Evolutionary conservation across 2,113 vertebrate species (phyloP), one percentile per base, ranked within the genome.

Genomic region (Talpa occidentalis): DNA sequence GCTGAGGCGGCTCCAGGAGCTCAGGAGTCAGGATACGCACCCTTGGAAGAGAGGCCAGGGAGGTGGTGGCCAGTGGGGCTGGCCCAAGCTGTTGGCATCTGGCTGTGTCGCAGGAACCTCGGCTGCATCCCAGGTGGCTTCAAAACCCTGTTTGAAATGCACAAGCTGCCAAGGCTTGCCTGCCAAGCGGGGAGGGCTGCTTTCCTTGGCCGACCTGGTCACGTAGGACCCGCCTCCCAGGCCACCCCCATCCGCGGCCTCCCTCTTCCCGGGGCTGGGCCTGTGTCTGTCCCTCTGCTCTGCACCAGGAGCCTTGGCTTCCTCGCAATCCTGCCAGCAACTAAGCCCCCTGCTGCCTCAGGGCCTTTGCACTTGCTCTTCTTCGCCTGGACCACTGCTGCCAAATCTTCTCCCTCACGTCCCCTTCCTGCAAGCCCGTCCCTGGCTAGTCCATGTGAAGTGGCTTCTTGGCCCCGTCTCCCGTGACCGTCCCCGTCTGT

Each of bases 401-500:
- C n/a, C 76, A 15, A 28, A 56, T 22, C 14, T 69, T 8, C 28
- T 54, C 62, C 28, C 62, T 17, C 16, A 56, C 12, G 66, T 40
- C n/a, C 47, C 42, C n/a, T 69, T 44, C 52, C 32, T 3, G 5
- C 7, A 54, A 12, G n/a, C 14, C 62, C 40, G 37, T 6, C 30
- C 79, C 22, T n/a, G n/a, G n/a, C n/a, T n/a, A 40, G 40, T 8
- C 42, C 5, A 21, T 26, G 24, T 44, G 26, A 8, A 30, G 16
- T 19, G 67, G 66, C 82, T 10, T 78, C 42, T n/a, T 12, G 1
- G 1, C 30, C 30, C 24, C 16, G 4, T 4, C 81, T 54, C 47
- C 37, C 2, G 6, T 7, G 10, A n/a, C 49, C 6, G 15, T 1
- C 37, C 35, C 14, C 9, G 5, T 67, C 35, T 42, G 0, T 37